Evolutionary conservation across 2,797 vertebrate species (phyloP).

Genomic region (Columba guinea): DNA sequence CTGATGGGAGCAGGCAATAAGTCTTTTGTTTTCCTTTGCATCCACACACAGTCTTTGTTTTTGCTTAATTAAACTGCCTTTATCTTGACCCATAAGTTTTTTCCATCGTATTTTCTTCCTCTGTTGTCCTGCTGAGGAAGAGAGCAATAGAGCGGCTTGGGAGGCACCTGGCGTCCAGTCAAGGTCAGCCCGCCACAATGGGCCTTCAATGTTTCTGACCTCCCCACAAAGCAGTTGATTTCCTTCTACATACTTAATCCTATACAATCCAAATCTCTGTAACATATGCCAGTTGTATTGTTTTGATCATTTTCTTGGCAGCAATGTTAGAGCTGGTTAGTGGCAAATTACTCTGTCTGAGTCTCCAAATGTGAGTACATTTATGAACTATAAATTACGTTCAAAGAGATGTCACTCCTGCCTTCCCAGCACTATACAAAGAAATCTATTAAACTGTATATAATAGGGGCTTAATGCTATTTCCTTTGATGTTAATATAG

Average conservation of each 20-base stretch:
- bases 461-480: constrained; percentile 20
- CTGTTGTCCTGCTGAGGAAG: too few relatives aligned
- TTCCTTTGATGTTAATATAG: constrained; percentile 14
- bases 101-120: too few relatives aligned
- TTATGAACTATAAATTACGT: constrained; percentile 40
- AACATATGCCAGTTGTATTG: constrained; percentile 42
- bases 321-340: background rate
- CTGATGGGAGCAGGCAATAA: too few relatives aligned
- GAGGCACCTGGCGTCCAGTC: too few relatives aligned
- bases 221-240: background rate
- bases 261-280: constrained; percentile 25
- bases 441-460: constrained; percentile 30
- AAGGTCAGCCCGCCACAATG: too few relatives aligned
- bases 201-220: background rate
- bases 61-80: too few relatives aligned
- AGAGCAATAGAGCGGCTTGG: too few relatives aligned
- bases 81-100: too few relatives aligned
- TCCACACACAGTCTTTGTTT: too few relatives aligned
- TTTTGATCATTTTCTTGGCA: constrained; percentile 60
- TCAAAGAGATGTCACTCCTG: constrained; percentile 42
- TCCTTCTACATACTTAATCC: constrained; percentile 12
- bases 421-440: constrained; percentile 11
- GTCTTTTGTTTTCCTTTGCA: too few relatives aligned
- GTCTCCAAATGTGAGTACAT: background rate
- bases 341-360: constrained; percentile 45